Evolutionary conservation across 2,888 invertebrate species (phyloP), one percentile per base, ranked within the genome.

Genomic region (Synergus itoensis): DNA sequence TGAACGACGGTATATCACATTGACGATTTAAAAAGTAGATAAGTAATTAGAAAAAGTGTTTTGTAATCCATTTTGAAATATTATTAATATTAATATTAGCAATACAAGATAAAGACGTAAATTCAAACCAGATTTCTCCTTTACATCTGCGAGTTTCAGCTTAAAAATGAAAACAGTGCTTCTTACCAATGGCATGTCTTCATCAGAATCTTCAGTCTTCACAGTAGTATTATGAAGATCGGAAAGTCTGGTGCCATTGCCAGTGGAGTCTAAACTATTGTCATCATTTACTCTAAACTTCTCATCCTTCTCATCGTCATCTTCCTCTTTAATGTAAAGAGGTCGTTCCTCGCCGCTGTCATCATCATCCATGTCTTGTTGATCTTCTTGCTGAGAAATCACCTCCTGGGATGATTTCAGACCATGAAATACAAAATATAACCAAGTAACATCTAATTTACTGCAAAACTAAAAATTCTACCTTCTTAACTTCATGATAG

Each of bases 131-230:
- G 28, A 53, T 53, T n/a, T 53, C 4, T 16, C 53, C 53, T 8
- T 53, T 53, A 8, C 12, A 7, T 2, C 53, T 53, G 53, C n/a
- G n/a, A 53, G 16, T 53, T 53, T 21, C 2, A 21, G 4, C 0
- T 21, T 8, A 60, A 60, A 60, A 60, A 60, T 60, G 8, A 60
- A 18, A 60, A 60, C 75, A 78, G 60, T 64, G 43, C 36, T 65
- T 87, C 80, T 64, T 93, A 96, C 96, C 94, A 97, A 92, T 85
- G 97, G 96, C 75, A 94, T 90, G 91, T 97, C 96, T 90, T 96
- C 96, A 84, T 96, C 96, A 83, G 95, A 95, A 1, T 84, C 83
- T 75, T 92, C 92, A 73, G 91, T 89, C 86, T 92, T 92, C n/a
- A 92, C 7, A 41, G 92, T 92, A 3, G 92, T 91, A 79, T 92